Percentiles rank a stretch among this genome's conserved stretches.
phyloP scores from a whole-genome alignment of 2,113 vertebrate genomes.

The Gallinago media region DNA sequence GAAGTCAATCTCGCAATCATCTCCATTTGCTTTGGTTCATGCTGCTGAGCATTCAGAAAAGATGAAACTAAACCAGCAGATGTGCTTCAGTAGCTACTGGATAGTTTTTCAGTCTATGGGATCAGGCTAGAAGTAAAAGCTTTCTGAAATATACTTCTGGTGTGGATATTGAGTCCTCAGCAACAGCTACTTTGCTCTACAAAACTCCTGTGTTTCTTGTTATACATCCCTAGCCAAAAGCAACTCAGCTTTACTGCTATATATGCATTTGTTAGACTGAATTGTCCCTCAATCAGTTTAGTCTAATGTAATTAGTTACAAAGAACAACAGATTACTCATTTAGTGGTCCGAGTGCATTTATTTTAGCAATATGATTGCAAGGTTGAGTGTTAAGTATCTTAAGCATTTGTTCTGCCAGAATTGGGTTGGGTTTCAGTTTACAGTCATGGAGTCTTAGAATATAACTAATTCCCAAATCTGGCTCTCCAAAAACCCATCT shows the following conservation, averaged over 20 bases:
- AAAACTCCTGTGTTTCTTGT: background rate
- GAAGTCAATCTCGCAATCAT: background rate
- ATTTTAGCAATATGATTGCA: background rate
- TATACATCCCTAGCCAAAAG: background rate
- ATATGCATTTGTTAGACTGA: background rate
- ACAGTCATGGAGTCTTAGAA: background rate
- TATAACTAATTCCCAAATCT: background rate
- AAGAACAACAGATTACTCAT: background rate
- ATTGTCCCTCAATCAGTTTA: background rate
- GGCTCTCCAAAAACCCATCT: background rate
- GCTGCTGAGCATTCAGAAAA: background rate
- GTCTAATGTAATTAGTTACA: background rate
- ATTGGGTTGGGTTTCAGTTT: background rate
- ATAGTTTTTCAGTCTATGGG: background rate
- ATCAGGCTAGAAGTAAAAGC: background rate
- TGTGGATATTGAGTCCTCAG: background rate
- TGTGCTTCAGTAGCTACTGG: background rate
- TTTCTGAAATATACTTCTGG: background rate
- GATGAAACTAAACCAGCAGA: background rate
- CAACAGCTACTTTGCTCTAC: background rate
- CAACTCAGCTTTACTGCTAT: background rate
- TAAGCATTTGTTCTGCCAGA: background rate
- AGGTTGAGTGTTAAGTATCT: background rate
- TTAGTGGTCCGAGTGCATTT: background rate
- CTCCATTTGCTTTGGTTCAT: background rate